Evolutionary conservation across 2,888 invertebrate species (phyloP).

Genomic region (Caenorhabditis virilis): DNA sequence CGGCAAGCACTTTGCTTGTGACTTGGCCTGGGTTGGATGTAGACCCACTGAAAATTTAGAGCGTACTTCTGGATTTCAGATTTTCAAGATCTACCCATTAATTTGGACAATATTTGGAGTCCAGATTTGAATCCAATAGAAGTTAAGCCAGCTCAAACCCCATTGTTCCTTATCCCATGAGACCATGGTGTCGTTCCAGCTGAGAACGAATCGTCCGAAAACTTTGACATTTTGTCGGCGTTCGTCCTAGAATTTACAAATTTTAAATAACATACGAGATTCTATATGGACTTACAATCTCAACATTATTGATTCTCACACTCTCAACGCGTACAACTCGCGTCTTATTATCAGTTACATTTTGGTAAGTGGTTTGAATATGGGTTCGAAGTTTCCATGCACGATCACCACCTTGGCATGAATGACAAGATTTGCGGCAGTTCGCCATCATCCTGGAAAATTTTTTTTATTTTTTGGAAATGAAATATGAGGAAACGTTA

Average conservation of each 20-base stretch:
- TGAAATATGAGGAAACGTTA: too few relatives aligned
- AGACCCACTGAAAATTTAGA: slow-evolving; percentile 28
- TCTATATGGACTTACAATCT: slow-evolving; percentile 49
- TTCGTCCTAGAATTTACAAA: slow-evolving; percentile 59
- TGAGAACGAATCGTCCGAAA: slow-evolving; percentile 65
- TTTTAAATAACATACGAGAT: background rate
- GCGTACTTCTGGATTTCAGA: too few relatives aligned
- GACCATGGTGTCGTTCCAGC: slow-evolving; percentile 68
- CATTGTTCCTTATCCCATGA: slow-evolving; percentile 68
- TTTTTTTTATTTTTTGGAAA: too few relatives aligned
- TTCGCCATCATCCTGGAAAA: slow-evolving; percentile 70
- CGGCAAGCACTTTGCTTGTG: slow-evolving; percentile 67
- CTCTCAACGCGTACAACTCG: slow-evolving; percentile 62
- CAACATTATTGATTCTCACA: slow-evolving; percentile 64
- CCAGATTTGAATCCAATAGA: slow-evolving; percentile 69
- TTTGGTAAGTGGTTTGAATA: slow-evolving; percentile 61
- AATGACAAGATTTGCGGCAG: slow-evolving; percentile 67
- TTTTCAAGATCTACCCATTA: too few relatives aligned
- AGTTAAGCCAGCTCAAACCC: slow-evolving; percentile 69
- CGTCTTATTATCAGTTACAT: slow-evolving; percentile 50
- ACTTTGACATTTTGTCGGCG: slow-evolving; percentile 61
- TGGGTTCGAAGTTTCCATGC: slow-evolving; percentile 67
- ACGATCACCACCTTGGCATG: slow-evolving; percentile 68
- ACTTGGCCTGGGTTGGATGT: slow-evolving; percentile 59
- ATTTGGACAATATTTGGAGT: slow-evolving; percentile 65